These are phyloP conservation scores for Girardia tigrina DNA, from an alignment of 2,888 invertebrate genomes.

Conservation along the genomic window DNA sequence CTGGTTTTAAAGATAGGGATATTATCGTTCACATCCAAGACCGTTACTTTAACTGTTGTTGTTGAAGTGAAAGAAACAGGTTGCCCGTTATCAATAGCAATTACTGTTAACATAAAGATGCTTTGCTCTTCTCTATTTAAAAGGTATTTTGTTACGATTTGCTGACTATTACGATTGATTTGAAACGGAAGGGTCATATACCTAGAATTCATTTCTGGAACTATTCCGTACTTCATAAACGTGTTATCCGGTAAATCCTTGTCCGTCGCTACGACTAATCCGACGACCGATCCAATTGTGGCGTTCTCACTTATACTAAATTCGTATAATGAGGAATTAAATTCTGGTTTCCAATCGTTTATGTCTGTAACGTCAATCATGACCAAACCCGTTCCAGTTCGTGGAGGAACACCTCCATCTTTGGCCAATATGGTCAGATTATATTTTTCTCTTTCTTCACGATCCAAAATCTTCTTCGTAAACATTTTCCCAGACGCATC, in stretches of 20 bases:
- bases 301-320: slow-evolving; percentile 27
- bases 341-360: slow-evolving; percentile 33
- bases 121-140: slow-evolving; percentile 16
- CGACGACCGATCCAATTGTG: background rate
- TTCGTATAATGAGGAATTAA: background rate
- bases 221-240: slow-evolving; percentile 6
- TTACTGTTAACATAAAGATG: background rate
- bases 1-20: background rate
- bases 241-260: background rate
- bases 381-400: slow-evolving; percentile 29
- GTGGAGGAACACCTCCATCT: slow-evolving; percentile 26
- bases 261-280: background rate
- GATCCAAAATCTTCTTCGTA: slow-evolving; percentile 27
- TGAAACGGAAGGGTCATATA: background rate
- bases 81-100: background rate
- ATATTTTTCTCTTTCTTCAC: slow-evolving; percentile 21
- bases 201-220: background rate
- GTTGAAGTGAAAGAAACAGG: slow-evolving; percentile 1
- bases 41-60: background rate
- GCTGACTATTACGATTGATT: background rate
- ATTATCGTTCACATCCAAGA: slow-evolving; percentile 30
- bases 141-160: background rate
- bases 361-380: background rate
- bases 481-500: slow-evolving; percentile 24
- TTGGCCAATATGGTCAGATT: slow-evolving; percentile 16